phyloP scores from a whole-genome alignment of 2,888 invertebrate species.

The Drosophila gaucha region DNA sequence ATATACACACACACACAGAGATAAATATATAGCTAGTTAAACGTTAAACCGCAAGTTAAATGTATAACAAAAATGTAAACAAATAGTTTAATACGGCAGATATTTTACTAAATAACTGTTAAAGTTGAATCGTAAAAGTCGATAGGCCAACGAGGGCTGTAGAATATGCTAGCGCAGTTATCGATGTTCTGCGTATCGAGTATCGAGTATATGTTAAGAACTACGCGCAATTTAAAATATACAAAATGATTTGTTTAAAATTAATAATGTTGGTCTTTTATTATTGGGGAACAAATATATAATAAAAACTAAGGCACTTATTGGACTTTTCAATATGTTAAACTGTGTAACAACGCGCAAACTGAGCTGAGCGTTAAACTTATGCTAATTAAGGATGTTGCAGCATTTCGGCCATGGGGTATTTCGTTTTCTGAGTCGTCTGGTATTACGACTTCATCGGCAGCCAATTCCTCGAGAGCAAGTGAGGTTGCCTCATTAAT shows the following conservation, averaged over 20 bases:
- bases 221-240: background rate
- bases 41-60: slow-evolving; percentile 74
- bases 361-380: slow-evolving; percentile 32
- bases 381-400: slow-evolving; percentile 38
- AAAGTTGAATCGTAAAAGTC: background rate
- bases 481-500: slow-evolving; percentile 89
- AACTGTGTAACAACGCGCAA: slow-evolving; percentile 38
- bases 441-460: slow-evolving; percentile 80
- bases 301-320: slow-evolving; percentile 39
- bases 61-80: slow-evolving; percentile 54
- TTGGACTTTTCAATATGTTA: slow-evolving; percentile 35
- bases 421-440: slow-evolving; percentile 83
- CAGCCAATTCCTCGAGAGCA: slow-evolving; percentile 85
- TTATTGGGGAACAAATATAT: slow-evolving; percentile 29
- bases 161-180: background rate
- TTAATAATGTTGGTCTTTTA: slow-evolving; percentile 23
- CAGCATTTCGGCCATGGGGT: slow-evolving; percentile 79
- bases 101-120: slow-evolving; percentile 18
- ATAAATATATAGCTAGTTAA: slow-evolving; percentile 69
- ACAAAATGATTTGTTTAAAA: slow-evolving; percentile 9
- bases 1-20: slow-evolving; percentile 34
- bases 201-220: background rate
- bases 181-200: background rate
- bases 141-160: slow-evolving; percentile 24
- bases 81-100: slow-evolving; percentile 35